Evolutionary conservation across 2,113 vertebrate species (phyloP).

Genomic region (Lycaon pictus): DNA sequence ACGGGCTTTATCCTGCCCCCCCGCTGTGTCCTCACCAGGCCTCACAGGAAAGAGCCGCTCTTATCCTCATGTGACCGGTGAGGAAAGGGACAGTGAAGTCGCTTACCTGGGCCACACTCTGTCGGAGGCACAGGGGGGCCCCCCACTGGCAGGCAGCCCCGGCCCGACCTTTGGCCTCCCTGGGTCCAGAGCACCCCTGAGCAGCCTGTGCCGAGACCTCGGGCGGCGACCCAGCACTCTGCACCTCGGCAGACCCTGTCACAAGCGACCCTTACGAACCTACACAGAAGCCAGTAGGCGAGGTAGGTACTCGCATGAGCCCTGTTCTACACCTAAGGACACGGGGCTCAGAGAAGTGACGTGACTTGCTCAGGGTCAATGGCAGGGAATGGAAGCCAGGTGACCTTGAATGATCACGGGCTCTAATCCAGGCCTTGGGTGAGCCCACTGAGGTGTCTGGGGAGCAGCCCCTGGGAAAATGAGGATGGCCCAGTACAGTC

Average conservation of each 20-base stretch:
- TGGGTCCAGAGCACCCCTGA: background rate
- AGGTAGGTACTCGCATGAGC: background rate
- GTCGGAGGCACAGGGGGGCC: background rate
- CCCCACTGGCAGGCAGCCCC: too few relatives aligned
- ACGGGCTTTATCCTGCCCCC: background rate
- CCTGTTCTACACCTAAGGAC: background rate
- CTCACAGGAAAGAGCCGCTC: background rate
- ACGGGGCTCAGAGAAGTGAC: background rate
- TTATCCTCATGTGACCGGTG: too few relatives aligned
- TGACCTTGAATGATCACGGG: background rate
- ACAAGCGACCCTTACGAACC: too few relatives aligned
- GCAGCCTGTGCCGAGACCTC: too few relatives aligned
- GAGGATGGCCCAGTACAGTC: background rate
- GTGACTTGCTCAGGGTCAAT: background rate
- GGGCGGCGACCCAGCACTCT: too few relatives aligned
- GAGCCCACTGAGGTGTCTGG: background rate
- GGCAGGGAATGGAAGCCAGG: background rate
- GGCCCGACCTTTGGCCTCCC: background rate
- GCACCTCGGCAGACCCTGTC: too few relatives aligned
- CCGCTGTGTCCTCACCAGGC: background rate
- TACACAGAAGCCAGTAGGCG: too few relatives aligned
- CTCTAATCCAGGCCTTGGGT: too few relatives aligned
- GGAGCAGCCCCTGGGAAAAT: background rate
- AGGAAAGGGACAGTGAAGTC: background rate
- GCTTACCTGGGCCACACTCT: background rate